Evolutionary conservation across 2,888 invertebrate species (phyloP), one percentile per base, ranked within the genome.

Genomic region (Quadroppia sp.): DNA sequence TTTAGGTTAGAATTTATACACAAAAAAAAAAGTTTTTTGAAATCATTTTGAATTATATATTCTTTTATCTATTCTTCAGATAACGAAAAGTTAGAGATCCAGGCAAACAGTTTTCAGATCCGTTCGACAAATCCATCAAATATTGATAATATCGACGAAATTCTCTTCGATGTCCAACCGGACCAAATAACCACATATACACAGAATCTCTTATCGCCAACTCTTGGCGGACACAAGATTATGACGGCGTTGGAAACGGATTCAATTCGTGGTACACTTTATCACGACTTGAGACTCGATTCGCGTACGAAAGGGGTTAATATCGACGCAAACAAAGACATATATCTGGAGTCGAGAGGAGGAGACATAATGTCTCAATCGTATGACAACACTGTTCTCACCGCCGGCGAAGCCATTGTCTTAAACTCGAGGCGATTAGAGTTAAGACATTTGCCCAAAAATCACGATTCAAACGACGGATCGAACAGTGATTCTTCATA

Each of bases 271-370:
- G 67, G 67, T 6, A 42, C n/a, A 40, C 23, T 67, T 17, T 40
- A 23, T 23, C 67, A 67, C 9, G 67, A 67, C n/a, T 40, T 67
- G n/a, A 67, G 67, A 42, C 67, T 67, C 40, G 67, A 67, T 20
- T 67, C 67, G 1, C 67, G 67, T 36, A 67, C 67, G 6, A 36
- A 67, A 67, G 15, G 23, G 11, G 67, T 67, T 17, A 3, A 23
- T 3, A 67, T 67, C 17, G 20, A 42, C 11, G 67, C 20, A 9
- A 20, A 67, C 4, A 36, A 32, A 36, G 67, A 42, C 9, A 32
- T 67, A 20, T 23, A 67, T 32, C 13, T 67, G 9, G 67, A 67
- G 32, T 67, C 67, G 6, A 36, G 36, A n/a, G 67, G 42, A 7
- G 67, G 67, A 1, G 67, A 67, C 13, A 67, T 67, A 23, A 30